Percentiles rank a stretch among this genome's conserved stretches.
Conservation (phyloP, 2,888 invertebrate genomes). For the Baccha elongata region DNA sequence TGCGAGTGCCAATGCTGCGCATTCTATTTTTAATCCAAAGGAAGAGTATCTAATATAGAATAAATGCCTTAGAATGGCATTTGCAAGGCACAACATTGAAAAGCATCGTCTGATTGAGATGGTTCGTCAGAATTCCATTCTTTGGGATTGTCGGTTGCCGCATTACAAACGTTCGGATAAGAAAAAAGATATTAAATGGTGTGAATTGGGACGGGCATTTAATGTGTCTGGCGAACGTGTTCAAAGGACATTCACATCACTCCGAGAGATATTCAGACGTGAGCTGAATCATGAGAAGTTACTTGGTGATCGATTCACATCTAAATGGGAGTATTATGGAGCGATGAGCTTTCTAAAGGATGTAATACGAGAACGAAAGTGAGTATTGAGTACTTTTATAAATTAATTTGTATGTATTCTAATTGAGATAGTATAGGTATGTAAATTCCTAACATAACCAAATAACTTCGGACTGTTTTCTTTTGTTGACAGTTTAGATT, state of each 20-base stretch:
- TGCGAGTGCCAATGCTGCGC: conserved; percentile 54
- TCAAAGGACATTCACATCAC: conserved; percentile 80
- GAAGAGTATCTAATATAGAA: background rate
- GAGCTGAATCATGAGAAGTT: conserved; percentile 80
- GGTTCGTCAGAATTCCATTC: conserved; percentile 80
- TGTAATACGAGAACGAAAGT: conserved; percentile 81
- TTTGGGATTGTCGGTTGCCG: conserved; percentile 81
- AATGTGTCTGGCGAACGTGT: conserved; percentile 80
- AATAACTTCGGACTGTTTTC: background rate
- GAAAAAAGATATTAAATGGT: conserved; percentile 81
- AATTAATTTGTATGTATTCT: background rate
- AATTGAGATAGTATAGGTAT: background rate
- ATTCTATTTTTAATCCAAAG: conserved; percentile 62
- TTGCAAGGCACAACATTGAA: conserved; percentile 81
- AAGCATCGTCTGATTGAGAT: conserved; percentile 81
- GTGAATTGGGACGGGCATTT: conserved; percentile 80
- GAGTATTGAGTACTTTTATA: conserved; percentile 65
- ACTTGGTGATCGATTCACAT: conserved; percentile 79
- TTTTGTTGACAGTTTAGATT: conserved; percentile 33
- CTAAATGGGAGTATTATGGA: conserved; percentile 81
- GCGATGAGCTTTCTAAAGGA: conserved; percentile 81
- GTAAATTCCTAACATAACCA: too few species aligned
- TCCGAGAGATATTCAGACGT: conserved; percentile 80
- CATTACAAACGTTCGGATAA: conserved; percentile 81
- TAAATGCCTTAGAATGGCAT: conserved; percentile 79